Conservation (phyloP, 1,140 invertebrate genomes). For the Parasteatoda tepidariorum region DNA sequence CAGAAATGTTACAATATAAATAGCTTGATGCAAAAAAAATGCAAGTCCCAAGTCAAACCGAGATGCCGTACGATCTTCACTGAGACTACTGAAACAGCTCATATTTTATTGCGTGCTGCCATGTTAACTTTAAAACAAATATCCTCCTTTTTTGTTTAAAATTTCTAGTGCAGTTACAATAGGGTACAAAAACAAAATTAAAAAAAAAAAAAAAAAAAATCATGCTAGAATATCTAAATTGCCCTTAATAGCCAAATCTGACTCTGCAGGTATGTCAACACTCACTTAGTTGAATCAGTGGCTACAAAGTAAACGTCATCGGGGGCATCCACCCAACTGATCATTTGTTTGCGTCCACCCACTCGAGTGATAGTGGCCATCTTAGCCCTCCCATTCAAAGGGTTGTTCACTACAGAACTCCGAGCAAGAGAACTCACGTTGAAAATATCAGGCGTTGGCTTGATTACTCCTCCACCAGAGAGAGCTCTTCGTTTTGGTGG, state of each 20-base stretch:
- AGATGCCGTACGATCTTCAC: no score
- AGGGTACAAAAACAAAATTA: no score
- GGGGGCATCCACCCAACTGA: conserved; percentile 97
- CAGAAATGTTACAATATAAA: no score
- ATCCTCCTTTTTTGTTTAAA: not conserved
- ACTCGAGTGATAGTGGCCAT: conserved; percentile 76
- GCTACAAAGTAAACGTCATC: conserved; percentile 96
- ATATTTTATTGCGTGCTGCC: no score
- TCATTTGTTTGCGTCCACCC: conserved; percentile 81
- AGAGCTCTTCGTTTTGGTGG: conserved; percentile 49
- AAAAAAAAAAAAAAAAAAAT: conserved; percentile 48
- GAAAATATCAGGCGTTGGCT: conserved; percentile 55
- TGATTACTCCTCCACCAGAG: conserved; percentile 50
- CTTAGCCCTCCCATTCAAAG: conserved; percentile 77
- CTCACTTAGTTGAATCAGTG: conserved; percentile 89
- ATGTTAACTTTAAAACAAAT: not conserved
- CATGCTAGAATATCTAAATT: conserved; percentile 60
- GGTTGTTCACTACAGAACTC: conserved; percentile 64
- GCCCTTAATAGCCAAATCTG: conserved; percentile 21
- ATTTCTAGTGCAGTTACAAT: not conserved
- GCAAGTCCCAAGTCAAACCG: no score
- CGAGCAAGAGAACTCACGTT: conserved; percentile 61
- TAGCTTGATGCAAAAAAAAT: no score
- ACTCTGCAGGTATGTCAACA: conserved; percentile 36
- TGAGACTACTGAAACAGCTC: no score